Evolutionary conservation across 1,140 invertebrate species (phyloP).

Genomic region (Papilio helenus): DNA sequence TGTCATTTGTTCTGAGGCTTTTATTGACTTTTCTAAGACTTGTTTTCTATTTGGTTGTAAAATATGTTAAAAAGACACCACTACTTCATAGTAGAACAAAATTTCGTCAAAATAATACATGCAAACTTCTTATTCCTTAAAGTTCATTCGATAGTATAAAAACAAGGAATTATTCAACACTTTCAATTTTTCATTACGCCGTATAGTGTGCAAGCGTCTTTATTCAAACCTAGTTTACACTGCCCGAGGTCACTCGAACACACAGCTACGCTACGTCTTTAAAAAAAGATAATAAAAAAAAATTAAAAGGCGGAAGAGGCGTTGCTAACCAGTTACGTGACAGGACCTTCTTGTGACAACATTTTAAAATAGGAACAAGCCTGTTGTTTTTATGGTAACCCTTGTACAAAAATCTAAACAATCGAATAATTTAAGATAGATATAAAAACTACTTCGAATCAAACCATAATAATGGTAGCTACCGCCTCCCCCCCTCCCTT

Average conservation of each 20-base stretch:
- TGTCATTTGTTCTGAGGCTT: no score
- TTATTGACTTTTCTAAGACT: no score
- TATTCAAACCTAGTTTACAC: slow-evolving; percentile 59
- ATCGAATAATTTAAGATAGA: background rate
- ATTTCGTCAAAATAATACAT: background rate
- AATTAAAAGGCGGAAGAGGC: slow-evolving; percentile 45
- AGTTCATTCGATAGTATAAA: background rate
- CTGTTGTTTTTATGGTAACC: background rate
- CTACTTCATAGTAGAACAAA: no score
- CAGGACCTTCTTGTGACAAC: slow-evolving; percentile 24
- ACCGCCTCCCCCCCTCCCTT: no score
- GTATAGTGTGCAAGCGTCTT: background rate
- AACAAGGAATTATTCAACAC: background rate
- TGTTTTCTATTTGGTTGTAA: no score
- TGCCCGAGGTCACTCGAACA: slow-evolving; percentile 58
- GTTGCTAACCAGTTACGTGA: slow-evolving; percentile 40
- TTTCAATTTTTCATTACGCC: background rate
- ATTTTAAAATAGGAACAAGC: slow-evolving; percentile 4
- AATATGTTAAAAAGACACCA: no score
- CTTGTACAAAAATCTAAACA: no score
- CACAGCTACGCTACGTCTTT: slow-evolving; percentile 47
- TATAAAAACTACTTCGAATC: background rate
- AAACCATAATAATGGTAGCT: no score
- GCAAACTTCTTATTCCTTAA: background rate
- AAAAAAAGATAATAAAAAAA: slow-evolving; percentile 40